Conservation (phyloP, 1,140 invertebrate genomes). For the Eriocheir sinensis region DNA sequence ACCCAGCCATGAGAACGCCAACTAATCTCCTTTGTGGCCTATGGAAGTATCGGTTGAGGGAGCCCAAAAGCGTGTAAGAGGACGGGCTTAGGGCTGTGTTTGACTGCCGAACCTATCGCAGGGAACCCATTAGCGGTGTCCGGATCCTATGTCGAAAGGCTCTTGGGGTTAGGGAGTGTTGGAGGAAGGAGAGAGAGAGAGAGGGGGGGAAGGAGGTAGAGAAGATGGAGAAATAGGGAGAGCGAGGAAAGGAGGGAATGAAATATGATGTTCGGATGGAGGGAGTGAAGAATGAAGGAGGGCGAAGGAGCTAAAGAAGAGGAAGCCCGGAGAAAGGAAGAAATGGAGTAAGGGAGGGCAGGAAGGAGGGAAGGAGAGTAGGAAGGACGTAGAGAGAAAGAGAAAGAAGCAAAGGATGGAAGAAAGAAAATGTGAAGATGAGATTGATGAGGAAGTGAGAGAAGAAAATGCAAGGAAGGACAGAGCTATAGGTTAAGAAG, state of each 20-base stretch:
- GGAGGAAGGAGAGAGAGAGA: too few relatives aligned
- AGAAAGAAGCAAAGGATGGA: not conserved
- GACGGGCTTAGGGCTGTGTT: too few relatives aligned
- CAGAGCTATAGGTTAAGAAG: not conserved
- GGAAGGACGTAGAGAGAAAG: constrained; percentile 38
- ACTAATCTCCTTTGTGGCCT: too few relatives aligned
- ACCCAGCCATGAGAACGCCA: too few relatives aligned
- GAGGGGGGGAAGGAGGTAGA: not conserved
- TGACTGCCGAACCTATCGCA: too few relatives aligned
- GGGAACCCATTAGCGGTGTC: too few relatives aligned
- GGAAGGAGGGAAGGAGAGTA: not conserved
- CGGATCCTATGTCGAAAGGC: too few relatives aligned
- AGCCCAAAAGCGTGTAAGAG: too few relatives aligned
- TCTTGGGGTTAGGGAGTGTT: too few relatives aligned
- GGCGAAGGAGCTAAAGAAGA: not conserved
- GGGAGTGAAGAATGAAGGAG: too few relatives aligned
- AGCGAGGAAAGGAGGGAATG: not conserved
- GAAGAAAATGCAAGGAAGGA: not conserved
- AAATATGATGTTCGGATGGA: not conserved
- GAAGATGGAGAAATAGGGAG: not conserved
- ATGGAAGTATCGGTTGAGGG: too few relatives aligned
- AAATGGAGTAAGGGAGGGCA: not conserved
- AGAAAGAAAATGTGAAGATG: constrained; percentile 34
- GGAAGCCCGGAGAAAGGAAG: not conserved
- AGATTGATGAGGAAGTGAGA: not conserved